A percentile compares a stretch with the other conserved stretches of the same genome.
Conservation (phyloP, 2,888 invertebrate species). For the Drosophila tanythrix region DNA sequence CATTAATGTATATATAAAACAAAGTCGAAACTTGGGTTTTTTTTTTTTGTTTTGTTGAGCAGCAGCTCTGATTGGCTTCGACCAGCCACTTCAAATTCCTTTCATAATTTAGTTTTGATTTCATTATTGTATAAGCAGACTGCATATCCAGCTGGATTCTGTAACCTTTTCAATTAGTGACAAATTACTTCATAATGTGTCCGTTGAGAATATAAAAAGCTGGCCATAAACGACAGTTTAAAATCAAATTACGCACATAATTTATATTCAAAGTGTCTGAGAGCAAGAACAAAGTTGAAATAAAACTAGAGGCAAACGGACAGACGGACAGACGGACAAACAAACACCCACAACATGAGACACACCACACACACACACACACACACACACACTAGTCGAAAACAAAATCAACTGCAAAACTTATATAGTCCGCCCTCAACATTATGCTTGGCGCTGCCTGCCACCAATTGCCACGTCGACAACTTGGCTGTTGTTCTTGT, state of each 20-base stretch:
- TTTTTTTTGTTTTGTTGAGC: background rate
- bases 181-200: conserved; percentile 43
- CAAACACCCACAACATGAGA: conserved; percentile 2
- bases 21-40: background rate
- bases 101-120: conserved; percentile 6
- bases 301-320: conserved; percentile 36
- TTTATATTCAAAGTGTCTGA: conserved; percentile 71
- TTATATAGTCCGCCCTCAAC: conserved; percentile 71
- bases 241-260: conserved; percentile 76
- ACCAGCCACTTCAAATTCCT: background rate
- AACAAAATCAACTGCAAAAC: conserved; percentile 65
- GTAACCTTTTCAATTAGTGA: conserved; percentile 37
- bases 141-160: conserved; percentile 1
- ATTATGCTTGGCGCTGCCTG: conserved; percentile 43
- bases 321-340: conserved; percentile 8
- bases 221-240: conserved; percentile 60
- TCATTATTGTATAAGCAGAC: conserved; percentile 4
- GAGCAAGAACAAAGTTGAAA: conserved; percentile 48
- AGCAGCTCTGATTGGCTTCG: background rate
- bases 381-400: conserved; percentile 33
- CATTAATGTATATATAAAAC: background rate
- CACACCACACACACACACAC: conserved; percentile 26
- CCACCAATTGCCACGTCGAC: conserved; percentile 61
- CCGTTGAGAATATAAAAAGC: conserved; percentile 38
- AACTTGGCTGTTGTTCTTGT: conserved; percentile 44